A percentile compares a stretch with the other conserved stretches of the same genome.
Conservation (phyloP, 2,113 vertebrate species). For the Columba livia region DNA sequence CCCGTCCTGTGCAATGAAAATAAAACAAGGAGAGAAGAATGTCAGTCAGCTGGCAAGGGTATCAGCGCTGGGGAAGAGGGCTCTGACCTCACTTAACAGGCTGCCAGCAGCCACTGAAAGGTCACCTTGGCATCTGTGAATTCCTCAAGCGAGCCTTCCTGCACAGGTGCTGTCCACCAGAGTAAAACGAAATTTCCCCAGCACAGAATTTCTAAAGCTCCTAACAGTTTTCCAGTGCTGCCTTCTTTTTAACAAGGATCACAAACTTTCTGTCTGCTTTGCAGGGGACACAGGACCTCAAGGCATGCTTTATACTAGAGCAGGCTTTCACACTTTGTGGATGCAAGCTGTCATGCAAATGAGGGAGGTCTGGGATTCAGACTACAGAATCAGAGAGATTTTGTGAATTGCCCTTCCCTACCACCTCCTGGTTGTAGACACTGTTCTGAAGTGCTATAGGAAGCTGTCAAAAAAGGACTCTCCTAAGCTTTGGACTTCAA, state of each 20-base stretch:
- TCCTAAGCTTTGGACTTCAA: not conserved
- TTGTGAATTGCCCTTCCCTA: not conserved
- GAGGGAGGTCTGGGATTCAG: not conserved
- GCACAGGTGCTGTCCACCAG: not conserved
- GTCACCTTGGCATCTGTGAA: not conserved
- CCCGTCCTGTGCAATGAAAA: slow-evolving; percentile 84
- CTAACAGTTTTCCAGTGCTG: not conserved
- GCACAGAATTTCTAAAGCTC: not conserved
- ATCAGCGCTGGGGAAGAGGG: not conserved
- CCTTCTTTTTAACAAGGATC: not conserved
- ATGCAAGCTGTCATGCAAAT: not conserved
- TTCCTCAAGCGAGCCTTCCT: not conserved
- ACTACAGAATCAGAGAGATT: not conserved
- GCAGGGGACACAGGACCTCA: not conserved
- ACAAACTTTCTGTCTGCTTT: not conserved
- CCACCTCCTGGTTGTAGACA: not conserved
- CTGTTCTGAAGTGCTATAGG: not conserved
- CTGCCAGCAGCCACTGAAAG: not conserved
- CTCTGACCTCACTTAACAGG: not conserved
- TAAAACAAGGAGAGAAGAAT: not conserved
- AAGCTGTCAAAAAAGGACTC: not conserved
- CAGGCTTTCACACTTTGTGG: not conserved
- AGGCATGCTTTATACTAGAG: not conserved
- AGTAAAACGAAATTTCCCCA: not conserved
- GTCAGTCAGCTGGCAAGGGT: not conserved